Base-by-base conservation (phyloP, 1,140 invertebrate genomes). In the Gonioctena quinquepunctata region DNA sequence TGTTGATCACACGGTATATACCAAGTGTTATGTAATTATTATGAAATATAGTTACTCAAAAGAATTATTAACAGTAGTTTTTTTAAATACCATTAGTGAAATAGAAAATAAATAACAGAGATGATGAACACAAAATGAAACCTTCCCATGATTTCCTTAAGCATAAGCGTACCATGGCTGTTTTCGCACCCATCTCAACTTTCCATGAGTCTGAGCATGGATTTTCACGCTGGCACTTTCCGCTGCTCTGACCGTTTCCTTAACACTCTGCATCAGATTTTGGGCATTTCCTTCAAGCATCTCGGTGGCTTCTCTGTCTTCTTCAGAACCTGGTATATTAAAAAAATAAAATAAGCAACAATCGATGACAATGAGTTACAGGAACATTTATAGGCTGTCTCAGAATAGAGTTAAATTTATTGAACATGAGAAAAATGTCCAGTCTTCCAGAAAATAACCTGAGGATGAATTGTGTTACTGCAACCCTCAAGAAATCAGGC, bases 231-330 rank as follows among this genome's bases (percentile, higher is more conserved):
- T 98, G 5, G 98, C 98, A 66, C 97, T 96, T 84, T 99, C 98
- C 0, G 98, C 97, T 11, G 97, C 97, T 70, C 97, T 90, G 8
- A 99, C 97, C 0, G 97, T 99, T 85, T 99, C 98, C 81, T 99
- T 99, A 0, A 99, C 97, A 71, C 96, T 98, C 84, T 99, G 97
- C 97, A 99, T 99, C 42, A 99, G 86, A 85, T 99, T 99, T 84
- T 99, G 97, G 16, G 98, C 98, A 86, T 99, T 99, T 52, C 97
- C 97, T 54, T 99, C 97, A 74, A 99, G 85, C 96, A 99, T 99
- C 80, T 99, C 97, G 1, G 98, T 99, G 2, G 98, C 98, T 85
- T 99, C 98, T 80, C 98, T 95, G 84, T 99, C 98, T 86, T 99
- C 98, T 84, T 99, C 97, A 4, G 96, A 98, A 77, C 96, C 96